Base-by-base conservation (phyloP, 2,113 vertebrate species). In the Takifugu bimaculatus region DNA sequence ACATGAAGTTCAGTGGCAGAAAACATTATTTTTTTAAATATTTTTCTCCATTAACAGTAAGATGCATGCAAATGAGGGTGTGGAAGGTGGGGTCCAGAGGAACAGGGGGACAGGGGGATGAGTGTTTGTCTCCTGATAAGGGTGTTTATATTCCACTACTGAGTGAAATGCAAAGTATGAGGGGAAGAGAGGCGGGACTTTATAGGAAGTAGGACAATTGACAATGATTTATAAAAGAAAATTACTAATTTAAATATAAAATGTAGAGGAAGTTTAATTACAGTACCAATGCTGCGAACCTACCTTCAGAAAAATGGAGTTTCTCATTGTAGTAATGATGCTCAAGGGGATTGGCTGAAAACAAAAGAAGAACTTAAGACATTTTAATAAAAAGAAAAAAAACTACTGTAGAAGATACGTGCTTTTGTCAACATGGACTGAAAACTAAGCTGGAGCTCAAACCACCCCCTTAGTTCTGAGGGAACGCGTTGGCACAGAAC, bases 301-400 rank as follows among this genome's bases (percentile, higher is more conserved):
- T 88, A 97, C 93, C 90, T 74, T 96, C 93, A 72, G 81, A 87
- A 73, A 92, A 86, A 43, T 91, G 89, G 74, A 92, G 92, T 85
- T 94, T 96, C 78, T 93, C 93, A 75, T 90, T 91, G 88, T 93
- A 91, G 85, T 92, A 92, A 87, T 90, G 88, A 80, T 88, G 84
- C 54, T 93, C 92, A 73, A 82, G 61, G 50, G 77, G 59, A 74
- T 65, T 57, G 9, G 77, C 91, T 94, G 65, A 75, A 65, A 49
- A 54, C 28, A 61, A 74, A 39, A 39, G 67, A 39, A 47, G 4
- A 26, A 57, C 65, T 35, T 20, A 67, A 13, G 39, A 13, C 12
- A n/a, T 48, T 48, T 14, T 43, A 12, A 59, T 20, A 39, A 39
- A 32, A 39, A 39, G 11, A 39, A 63, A 53, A 53, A 51, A 29